Percentiles rank a stretch among this genome's conserved stretches.
Evolutionary conservation across 64 coral and sea anemone species (phyloP).

Genomic region (Hydrozoanthus tunicans): DNA sequence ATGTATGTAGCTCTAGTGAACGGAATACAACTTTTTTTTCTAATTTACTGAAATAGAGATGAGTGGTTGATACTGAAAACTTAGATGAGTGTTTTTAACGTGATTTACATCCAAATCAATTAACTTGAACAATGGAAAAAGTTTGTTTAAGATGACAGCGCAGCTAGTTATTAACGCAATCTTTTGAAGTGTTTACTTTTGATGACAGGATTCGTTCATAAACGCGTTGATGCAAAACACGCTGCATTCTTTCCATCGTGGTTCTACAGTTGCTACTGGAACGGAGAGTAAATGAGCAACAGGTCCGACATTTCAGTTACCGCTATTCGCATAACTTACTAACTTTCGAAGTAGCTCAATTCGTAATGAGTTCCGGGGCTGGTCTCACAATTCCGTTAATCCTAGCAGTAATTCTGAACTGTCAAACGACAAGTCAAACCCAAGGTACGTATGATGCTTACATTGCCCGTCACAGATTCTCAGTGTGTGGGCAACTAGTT

Average conservation of each 20-base stretch:
- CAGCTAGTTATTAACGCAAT: slow-evolving; percentile 35
- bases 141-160: slow-evolving; percentile 6
- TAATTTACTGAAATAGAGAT: too few relatives aligned
- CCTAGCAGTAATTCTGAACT: not conserved
- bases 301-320: not conserved
- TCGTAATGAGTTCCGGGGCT: not conserved
- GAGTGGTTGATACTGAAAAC: too few relatives aligned
- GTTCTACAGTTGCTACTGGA: not conserved
- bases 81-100: not conserved
- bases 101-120: not conserved
- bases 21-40: too few relatives aligned
- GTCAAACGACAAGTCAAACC: not conserved
- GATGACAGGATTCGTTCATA: not conserved
- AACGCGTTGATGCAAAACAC: not conserved
- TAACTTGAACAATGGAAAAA: not conserved
- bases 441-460: not conserved
- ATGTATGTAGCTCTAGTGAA: too few relatives aligned
- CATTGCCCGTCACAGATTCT: not conserved
- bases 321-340: not conserved
- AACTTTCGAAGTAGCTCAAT: not conserved
- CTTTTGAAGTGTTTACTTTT: slow-evolving; percentile 33
- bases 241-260: not conserved
- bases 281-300: not conserved
- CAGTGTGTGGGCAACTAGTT: not conserved
- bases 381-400: not conserved